These are phyloP conservation scores for Thymelicus lineola DNA, from an alignment of 2,888 invertebrate species.

Conservation along the genomic window DNA sequence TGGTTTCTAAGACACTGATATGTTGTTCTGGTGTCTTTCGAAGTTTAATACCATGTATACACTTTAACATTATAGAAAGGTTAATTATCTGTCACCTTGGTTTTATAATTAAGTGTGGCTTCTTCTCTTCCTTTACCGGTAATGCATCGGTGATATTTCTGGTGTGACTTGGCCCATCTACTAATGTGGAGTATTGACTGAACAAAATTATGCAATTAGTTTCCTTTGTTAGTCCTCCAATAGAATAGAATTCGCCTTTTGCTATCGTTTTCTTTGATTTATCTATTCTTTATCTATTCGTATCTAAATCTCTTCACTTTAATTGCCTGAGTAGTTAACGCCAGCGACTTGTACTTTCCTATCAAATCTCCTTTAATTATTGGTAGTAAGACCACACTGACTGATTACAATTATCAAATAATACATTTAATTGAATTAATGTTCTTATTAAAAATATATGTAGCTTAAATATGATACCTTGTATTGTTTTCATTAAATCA, in stretches of 20 bases:
- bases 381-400: slow-evolving; percentile 28
- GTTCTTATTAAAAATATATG: background rate
- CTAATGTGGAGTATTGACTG: background rate
- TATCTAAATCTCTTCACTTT: slow-evolving; percentile 24
- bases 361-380: slow-evolving; percentile 31
- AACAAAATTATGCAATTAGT: background rate
- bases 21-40: too few relatives aligned
- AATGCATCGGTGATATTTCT: too few relatives aligned
- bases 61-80: too few relatives aligned
- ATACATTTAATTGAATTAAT: slow-evolving; percentile 7
- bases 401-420: slow-evolving; percentile 12
- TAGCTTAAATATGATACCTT: too few relatives aligned
- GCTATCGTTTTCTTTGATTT: slow-evolving; percentile 14
- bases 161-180: too few relatives aligned
- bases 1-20: too few relatives aligned
- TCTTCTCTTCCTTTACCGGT: too few relatives aligned
- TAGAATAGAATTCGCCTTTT: background rate
- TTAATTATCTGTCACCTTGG: too few relatives aligned
- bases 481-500: too few relatives aligned
- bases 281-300: slow-evolving; percentile 17
- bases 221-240: background rate
- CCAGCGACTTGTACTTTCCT: slow-evolving; percentile 18
- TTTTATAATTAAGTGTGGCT: too few relatives aligned
- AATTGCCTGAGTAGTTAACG: slow-evolving; percentile 29
- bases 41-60: too few relatives aligned